Base-by-base conservation (phyloP, 2,888 invertebrate genomes). In the Lepeophtheirus nordmannii region DNA sequence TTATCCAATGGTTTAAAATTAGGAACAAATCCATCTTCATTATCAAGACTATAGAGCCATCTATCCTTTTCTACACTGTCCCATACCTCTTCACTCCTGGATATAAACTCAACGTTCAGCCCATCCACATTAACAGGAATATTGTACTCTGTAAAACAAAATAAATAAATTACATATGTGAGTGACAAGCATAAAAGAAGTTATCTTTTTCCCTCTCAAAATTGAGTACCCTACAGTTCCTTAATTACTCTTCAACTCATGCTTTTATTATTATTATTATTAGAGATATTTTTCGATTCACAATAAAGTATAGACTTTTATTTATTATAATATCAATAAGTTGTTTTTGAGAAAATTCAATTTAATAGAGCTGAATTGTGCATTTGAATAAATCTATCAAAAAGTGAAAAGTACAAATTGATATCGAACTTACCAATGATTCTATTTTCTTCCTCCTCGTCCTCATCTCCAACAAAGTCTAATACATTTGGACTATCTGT, bases 31-130 rank as follows among this genome's bases (percentile, higher is more conserved):
- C 41, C 39, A 17, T 64, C 64, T 37, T 64, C 64, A 23, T 39
- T 23, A 56, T 64, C 64, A 22, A 64, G 22, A 23, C 37, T 17
- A 56, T 56, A 64, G 12, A 67, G 37, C 67, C 67, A 67, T 46
- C 67, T 39, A 53, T 61, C 60, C 23, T 64, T 68, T 30, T 70
- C 70, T 39, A 70, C 65, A 10, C 69, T 68, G 39, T 68, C 68
- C 70, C 70, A 70, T 17, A 69, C 58, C 58, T 69, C 69, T 64
- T 70, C 69, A 68, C 68, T 70, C 11, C 70, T 46, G 17, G 67
- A 68, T 41, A 70, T 68, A 56, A 66, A 69, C 38, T 70, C 69
- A 38, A 62, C 67, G 67, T 70, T 70, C 53, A 68, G 58, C 22
- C 69, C 68, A 39, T 70, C 70, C 22, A 70, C 66, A 41, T 70